Evolutionary conservation across 2,888 invertebrate species (phyloP), one percentile per base, ranked within the genome.

Genomic region (Rhamphomyia laevipes): DNA sequence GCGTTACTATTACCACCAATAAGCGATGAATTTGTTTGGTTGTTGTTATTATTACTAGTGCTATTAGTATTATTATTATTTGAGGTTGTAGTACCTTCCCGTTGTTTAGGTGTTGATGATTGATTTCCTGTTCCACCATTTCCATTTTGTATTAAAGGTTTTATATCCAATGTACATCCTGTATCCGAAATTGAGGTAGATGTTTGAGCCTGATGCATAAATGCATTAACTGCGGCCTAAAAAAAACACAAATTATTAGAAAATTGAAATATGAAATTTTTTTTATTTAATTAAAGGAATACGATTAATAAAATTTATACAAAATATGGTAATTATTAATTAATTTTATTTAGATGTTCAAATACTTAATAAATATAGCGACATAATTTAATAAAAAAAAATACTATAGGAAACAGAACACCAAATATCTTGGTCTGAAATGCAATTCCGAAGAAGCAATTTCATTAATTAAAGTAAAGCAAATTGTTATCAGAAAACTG

Each of bases 221-320:
- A 86, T 57, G 88, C 88, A 65, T 81, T 87, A 61, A 87, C 87
- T 52, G 86, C 87, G 59, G 85, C 86, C 70, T 86, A 49, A 4
- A 51, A 43, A 16, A 51, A 55, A 35, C n/a, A n/a, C n/a, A n/a
- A n/a, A n/a, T n/a, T n/a, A n/a, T n/a, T 41, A 45, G 10, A 27
- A 27, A 27, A 27, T 27, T 7, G n/a, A n/a, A n/a, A n/a, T n/a
- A n/a, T n/a, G n/a, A 7, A 27, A 7, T 27, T 27, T 6, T 27
- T 27, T 9, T 27, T 21, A 21, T 21, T 21, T 21, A 21, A n/a
- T n/a, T n/a, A n/a, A n/a, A n/a, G n/a, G n/a, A n/a, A n/a, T n/a
- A n/a, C n/a, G n/a, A n/a, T n/a, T n/a, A n/a, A n/a, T n/a, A n/a
- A n/a, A n/a, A n/a, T n/a, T n/a, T n/a, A n/a, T n/a, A n/a, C n/a